Evolutionary conservation across 2,797 vertebrate species (phyloP).

Genomic region (Phrynocephalus forsythii): DNA sequence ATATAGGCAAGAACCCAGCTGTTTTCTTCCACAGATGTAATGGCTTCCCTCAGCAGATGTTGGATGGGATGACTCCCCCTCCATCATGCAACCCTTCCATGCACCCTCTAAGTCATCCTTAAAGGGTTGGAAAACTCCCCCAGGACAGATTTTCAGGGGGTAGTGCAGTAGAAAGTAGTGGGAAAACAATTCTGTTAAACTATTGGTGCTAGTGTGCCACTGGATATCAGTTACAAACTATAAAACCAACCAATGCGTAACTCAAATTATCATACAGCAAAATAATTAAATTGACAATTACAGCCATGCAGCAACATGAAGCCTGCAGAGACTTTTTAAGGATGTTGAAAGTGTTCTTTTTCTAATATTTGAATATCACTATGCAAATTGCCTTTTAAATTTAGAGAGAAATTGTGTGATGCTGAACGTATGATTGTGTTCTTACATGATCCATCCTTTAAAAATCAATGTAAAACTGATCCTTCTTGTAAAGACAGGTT

Average conservation of each 20-base stretch:
- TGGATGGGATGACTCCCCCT: background rate
- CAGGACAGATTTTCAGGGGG: background rate
- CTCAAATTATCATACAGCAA: background rate
- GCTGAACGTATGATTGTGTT: background rate
- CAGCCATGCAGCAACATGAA: background rate
- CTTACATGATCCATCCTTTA: rapidly evolving
- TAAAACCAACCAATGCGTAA: background rate
- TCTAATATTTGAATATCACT: background rate
- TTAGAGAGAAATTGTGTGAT: background rate
- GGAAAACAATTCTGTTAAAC: background rate
- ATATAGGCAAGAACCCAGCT: background rate
- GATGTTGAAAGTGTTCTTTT: background rate
- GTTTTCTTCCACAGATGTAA: background rate
- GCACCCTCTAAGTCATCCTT: too few species aligned
- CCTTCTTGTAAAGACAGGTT: rapidly evolving
- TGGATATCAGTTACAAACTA: background rate
- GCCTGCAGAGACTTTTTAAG: conserved; percentile 1
- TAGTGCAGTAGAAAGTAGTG: background rate
- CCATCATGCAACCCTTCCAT: background rate
- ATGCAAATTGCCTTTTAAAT: background rate
- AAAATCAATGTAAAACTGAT: background rate
- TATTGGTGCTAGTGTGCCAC: background rate
- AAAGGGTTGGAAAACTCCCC: background rate
- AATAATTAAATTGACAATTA: background rate
- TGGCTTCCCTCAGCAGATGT: background rate